Percentiles rank a stretch among this genome's conserved stretches.
These are phyloP conservation scores for Metopia argyrocephala DNA, from an alignment of 2,888 invertebrate genomes.

Conservation along the genomic window DNA sequence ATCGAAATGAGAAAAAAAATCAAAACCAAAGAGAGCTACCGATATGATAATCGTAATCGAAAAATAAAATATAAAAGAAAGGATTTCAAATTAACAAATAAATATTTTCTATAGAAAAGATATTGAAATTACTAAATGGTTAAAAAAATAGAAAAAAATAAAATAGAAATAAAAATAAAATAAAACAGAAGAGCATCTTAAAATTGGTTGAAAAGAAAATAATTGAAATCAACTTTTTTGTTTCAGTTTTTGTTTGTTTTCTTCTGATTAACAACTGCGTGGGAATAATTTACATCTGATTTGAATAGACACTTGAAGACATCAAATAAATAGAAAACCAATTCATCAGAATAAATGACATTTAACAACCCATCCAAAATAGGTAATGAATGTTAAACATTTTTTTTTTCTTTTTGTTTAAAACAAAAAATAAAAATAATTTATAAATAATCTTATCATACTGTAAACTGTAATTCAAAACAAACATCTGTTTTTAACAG, in stretches of 20 bases:
- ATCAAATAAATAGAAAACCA: slow-evolving; percentile 4
- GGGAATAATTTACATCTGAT: slow-evolving; percentile 63
- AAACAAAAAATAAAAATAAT: too few species aligned
- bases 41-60: too few species aligned
- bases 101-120: background rate
- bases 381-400: background rate
- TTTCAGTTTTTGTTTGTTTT: background rate
- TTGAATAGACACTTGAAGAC: slow-evolving; percentile 48
- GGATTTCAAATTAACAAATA: background rate
- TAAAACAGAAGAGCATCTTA: background rate
- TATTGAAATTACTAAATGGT: background rate
- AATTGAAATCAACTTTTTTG: background rate
- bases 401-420: too few species aligned
- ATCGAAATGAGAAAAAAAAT: background rate
- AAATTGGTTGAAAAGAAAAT: too few species aligned
- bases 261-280: slow-evolving; percentile 55
- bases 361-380: background rate
- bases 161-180: background rate
- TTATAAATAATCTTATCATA: too few species aligned
- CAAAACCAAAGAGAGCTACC: background rate
- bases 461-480: too few species aligned
- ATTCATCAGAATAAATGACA: background rate
- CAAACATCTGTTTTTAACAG: too few species aligned
- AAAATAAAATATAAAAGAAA: background rate
- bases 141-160: background rate